Base-by-base conservation (phyloP, 2,888 invertebrate species). In the Caenorhabditis imperialis region DNA sequence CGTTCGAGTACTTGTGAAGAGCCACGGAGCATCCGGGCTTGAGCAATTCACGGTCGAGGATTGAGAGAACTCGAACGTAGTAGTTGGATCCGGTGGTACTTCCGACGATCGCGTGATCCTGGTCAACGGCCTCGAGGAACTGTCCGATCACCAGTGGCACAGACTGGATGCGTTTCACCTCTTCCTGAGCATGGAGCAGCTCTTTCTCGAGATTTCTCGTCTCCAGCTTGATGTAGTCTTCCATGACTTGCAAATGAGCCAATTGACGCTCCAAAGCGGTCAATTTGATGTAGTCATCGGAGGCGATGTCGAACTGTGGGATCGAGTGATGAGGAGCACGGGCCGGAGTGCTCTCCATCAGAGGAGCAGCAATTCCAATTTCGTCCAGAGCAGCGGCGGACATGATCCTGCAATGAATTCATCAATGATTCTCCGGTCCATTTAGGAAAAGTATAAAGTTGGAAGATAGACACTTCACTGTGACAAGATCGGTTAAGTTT, bases 161-260 rank as follows among this genome's bases (percentile, higher is more conserved):
- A 75, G 97, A 97, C 89, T 99, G 98, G 87, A 99, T 99, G 44
- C 98, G 92, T 89, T 99, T 99, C 0, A 99, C 98, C 80, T 91
- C 91, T 84, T 91, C 91, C 82, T 99, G 98, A 0, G 99, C 99
- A 90, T 99, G 99, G 1, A 99, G 91, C 89, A 98, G 96, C 89
- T 99, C 99, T 86, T 99, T 99, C 89, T 98, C 98, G 61, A 99
- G 90, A 89, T 99, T 99, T 62, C 97, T 92, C 89, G 97, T 98
- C 90, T 99, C 99, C 91, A 98, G 96, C 90, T 99, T 99, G 61
- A 99, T 97, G 89, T 99, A 99, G 87, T 98, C 97, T 89, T 99
- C 99, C 91, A 99, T 98, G 0, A 99, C 98, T 89, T 96, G 95
- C 10, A 99, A 90, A 89, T 98, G 99, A 89, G 99, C 98, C 23